Conservation (phyloP, 92 coral and sea anemone genomes). For the Actinostola sp. region DNA sequence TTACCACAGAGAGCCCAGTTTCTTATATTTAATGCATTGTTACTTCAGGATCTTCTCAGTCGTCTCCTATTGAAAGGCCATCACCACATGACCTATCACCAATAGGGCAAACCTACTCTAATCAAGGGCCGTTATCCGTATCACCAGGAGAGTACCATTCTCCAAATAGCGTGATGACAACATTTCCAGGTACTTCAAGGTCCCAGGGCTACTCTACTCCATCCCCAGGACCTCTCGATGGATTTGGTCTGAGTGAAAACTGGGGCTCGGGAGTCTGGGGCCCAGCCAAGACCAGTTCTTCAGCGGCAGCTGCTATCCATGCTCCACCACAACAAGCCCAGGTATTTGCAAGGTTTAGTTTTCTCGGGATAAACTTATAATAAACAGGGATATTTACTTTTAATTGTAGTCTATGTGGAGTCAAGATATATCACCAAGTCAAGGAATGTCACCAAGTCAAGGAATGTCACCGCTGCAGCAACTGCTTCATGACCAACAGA, state of each 20-base stretch:
- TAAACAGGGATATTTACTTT: neutral
- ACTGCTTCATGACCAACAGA: constrained; percentile 94
- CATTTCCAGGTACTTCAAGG: constrained; percentile 53
- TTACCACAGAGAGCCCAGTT: constrained; percentile 6
- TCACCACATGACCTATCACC: constrained; percentile 28
- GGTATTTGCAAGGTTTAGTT: too few species aligned
- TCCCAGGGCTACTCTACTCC: constrained; percentile 57
- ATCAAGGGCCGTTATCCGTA: constrained; percentile 14
- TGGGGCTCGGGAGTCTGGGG: constrained; percentile 96
- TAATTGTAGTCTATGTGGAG: constrained; percentile 89
- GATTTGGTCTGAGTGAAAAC: constrained; percentile 82
- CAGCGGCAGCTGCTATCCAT: constrained; percentile 17
- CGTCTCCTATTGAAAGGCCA: constrained; percentile 17
- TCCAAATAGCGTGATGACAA: constrained; percentile 47
- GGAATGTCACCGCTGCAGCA: constrained; percentile 95
- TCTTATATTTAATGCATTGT: neutral
- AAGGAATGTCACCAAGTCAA: constrained; percentile 86
- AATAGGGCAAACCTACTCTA: constrained; percentile 10
- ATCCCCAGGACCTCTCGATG: constrained; percentile 84
- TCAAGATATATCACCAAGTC: constrained; percentile 76
- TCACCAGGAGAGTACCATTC: constrained; percentile 19
- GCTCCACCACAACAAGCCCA: constrained; percentile 34
- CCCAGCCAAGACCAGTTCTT: constrained; percentile 61
- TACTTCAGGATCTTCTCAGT: constrained; percentile 14
- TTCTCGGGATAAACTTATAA: too few species aligned